Evolutionary conservation across 2,797 vertebrate genomes (phyloP), one percentile per base, ranked within the genome.

Genomic region (Nyctalus aviator): DNA sequence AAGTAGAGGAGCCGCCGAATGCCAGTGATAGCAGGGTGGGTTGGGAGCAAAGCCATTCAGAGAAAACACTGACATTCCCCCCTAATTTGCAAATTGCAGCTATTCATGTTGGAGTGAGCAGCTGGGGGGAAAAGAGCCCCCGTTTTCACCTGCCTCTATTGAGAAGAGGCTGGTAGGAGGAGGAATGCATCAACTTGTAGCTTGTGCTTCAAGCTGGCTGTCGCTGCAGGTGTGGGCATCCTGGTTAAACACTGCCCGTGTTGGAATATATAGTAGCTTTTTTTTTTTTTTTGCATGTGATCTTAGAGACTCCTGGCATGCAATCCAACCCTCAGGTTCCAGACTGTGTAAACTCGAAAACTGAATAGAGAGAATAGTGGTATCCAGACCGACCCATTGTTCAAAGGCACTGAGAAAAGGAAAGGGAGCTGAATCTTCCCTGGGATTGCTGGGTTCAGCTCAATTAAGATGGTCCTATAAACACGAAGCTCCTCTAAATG

Each of bases 11-110:
- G 53, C 59, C 7, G 0, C 41, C 44, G 44, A 85, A 79, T 23
- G 81, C 73, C 75, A 87, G 55, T 15, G 2, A 82, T 78, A 94
- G 79, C 64, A 73, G 44, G 90, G 68, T 93, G 93, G 88, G 86
- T 17, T 90, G 88, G 68, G 57, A 92, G 78, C 84, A 84, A 90
- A 90, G 73, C 72, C 90, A 88, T 93, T 89, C 92, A 66, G 91
- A 87, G 95, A 93, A 95, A 90, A 96, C 92, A 86, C 94, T 91
- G 85, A 91, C 79, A 95, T 97, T 94, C 94, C 75, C 84, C 75
- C 95, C 97, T 97, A 92, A 96, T 96, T 97, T 94, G 96, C 96
- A 97, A 91, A 96, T 96, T 96, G 84, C 73, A 89, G 90, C 90
- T 93, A 86, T 96, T 96, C 94, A 50, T 88, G 71, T 72, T 71